Base-by-base conservation (phyloP, 2,113 vertebrate genomes). In the Plectropomus leopardus region DNA sequence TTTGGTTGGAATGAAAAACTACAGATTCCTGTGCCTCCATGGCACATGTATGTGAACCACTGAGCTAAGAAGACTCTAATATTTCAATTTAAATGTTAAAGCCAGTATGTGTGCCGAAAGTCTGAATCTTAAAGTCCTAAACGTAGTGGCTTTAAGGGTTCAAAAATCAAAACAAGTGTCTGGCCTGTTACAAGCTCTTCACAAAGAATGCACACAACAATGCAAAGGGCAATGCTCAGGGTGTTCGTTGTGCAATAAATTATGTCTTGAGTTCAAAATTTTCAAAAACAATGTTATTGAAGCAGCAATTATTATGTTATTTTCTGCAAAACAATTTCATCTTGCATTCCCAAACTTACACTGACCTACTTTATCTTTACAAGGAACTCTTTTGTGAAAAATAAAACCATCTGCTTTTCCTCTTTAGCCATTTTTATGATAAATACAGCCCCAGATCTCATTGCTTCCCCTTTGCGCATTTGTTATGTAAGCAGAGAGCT, bases 101-200 rank as follows among this genome's bases (percentile, higher is more conserved):
- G 71, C 59, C 36, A 28, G 44, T 47, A 45, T 63, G 42, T 74
- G 70, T 58, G 10, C 9, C 19, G 26, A 50, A 36, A 21, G 45
- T n/a, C 64, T 24, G 42, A 59, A 3, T 23, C 15, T 4, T 36
- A 19, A 24, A 50, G 21, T 51, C 45, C 30, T 68, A 10, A 32
- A 45, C 24, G 28, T 48, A 42, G 71, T 66, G 64, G 53, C 66
- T 72, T 76, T 85, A 76, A 65, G 1, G 6, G 34, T 32, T 57
- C 13, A 24, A 47, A 16, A 36, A 53, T n/a, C 9, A 16, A 54
- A 47, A 47, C 0, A 0, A 26, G 21, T 21, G 6, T 58, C 23
- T 3, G 40, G 66, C 66, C 83, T 76, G 51, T 76, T 71, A 54
- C 66, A 76, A 23, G 23, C 59, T 85, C 82, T 15, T 24, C 30